phyloP scores from a whole-genome alignment of 2,888 invertebrate species.

The Parnassius glacialis region DNA sequence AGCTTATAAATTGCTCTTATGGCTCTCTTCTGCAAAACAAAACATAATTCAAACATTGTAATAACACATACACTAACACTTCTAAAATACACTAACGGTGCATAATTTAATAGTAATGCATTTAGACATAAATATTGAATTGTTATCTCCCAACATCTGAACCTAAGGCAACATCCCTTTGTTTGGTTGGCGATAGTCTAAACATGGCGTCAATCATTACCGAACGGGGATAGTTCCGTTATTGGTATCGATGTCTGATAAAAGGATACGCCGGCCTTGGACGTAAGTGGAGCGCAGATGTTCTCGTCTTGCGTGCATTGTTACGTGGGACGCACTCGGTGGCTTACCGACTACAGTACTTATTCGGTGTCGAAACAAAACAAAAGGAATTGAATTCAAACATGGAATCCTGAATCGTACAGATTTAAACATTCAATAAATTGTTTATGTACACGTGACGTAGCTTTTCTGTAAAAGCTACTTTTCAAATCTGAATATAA shows the following conservation, averaged over 20 bases:
- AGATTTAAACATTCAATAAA: no score
- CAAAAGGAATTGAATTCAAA: not conserved
- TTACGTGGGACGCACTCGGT: slow-evolving; percentile 24
- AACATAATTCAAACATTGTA: no score
- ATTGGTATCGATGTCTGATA: slow-evolving; percentile 51
- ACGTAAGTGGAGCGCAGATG: slow-evolving; percentile 65
- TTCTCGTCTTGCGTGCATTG: slow-evolving; percentile 34
- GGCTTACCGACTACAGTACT: slow-evolving; percentile 6
- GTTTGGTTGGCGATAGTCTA: slow-evolving; percentile 41
- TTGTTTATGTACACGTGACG: no score
- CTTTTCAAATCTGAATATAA: no score
- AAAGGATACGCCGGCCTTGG: slow-evolving; percentile 62
- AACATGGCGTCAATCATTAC: slow-evolving; percentile 47
- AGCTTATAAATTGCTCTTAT: no score
- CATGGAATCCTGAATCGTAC: no score
- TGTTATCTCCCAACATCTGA: slow-evolving; percentile 20
- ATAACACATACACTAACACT: no score
- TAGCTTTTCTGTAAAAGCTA: no score
- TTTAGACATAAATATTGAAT: slow-evolving; percentile 11
- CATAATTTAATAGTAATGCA: slow-evolving; percentile 3
- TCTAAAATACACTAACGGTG: no score
- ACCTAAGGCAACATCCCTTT: slow-evolving; percentile 29
- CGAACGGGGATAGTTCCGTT: slow-evolving; percentile 49
- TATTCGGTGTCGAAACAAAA: slow-evolving; percentile 1
- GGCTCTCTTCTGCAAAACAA: no score